A percentile compares a stretch with the other conserved stretches of the same genome.
Evolutionary conservation across 2,113 vertebrate species (phyloP).

Genomic region (Choloepus hoffmanni): DNA sequence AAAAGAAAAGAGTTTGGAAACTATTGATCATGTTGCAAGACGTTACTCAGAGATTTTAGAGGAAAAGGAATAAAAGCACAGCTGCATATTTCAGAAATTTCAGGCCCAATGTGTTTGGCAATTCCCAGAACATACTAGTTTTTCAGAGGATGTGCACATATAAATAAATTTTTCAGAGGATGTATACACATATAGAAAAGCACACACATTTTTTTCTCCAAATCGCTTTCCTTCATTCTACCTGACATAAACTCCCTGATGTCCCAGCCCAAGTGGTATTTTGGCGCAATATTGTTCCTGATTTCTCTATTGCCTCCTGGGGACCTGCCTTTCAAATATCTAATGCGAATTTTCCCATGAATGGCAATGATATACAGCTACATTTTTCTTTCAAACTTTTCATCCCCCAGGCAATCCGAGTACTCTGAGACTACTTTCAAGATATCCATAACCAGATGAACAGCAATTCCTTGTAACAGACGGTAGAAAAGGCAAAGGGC

Average conservation of each 20-base stretch:
- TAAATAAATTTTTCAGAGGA: constrained; percentile 32
- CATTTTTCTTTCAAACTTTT: constrained; percentile 84
- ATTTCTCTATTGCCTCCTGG: constrained; percentile 84
- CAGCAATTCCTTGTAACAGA: constrained; percentile 81
- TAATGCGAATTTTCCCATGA: constrained; percentile 87
- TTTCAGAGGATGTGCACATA: neutral
- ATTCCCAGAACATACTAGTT: neutral
- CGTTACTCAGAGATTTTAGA: neutral
- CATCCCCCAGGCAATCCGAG: constrained; percentile 80
- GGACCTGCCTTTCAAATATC: constrained; percentile 82
- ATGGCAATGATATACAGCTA: constrained; percentile 84
- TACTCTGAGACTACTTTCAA: constrained; percentile 81
- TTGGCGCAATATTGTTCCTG: constrained; percentile 80
- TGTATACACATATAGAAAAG: neutral
- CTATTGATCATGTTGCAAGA: neutral
- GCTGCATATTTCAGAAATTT: neutral
- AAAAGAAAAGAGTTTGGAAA: neutral
- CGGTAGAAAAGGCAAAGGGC: constrained; percentile 72
- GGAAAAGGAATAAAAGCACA: neutral
- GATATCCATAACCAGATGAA: constrained; percentile 81
- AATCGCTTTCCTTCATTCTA: constrained; percentile 60
- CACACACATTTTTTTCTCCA: neutral
- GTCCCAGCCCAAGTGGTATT: constrained; percentile 73
- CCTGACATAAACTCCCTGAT: constrained; percentile 49
- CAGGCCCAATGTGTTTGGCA: neutral